Conservation (phyloP, 2,888 invertebrate species). For the Nomada ferruginata region DNA sequence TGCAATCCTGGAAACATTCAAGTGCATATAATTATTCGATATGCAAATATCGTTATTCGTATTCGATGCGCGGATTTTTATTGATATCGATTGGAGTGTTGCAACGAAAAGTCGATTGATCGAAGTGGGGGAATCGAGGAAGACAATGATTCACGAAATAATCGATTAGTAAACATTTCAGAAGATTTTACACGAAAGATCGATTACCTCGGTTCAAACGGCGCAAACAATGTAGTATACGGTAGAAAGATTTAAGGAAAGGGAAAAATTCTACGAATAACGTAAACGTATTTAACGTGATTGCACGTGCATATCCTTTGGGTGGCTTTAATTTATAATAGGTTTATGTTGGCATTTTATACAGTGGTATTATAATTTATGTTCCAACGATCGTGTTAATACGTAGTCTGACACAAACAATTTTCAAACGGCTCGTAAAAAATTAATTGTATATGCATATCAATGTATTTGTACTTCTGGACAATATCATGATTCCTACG, state of each 20-base stretch:
- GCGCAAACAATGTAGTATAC: neutral
- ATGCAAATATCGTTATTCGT: no score
- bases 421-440: neutral
- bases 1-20: neutral
- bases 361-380: neutral
- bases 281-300: neutral
- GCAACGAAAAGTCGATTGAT: slow-evolving; percentile 12
- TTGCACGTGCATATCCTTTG: neutral
- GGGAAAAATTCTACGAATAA: neutral
- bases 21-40: neutral
- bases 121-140: slow-evolving; percentile 54
- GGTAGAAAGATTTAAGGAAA: neutral
- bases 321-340: neutral
- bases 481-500: slow-evolving; percentile 58
- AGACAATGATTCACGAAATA: slow-evolving; percentile 71
- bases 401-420: neutral
- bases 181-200: neutral
- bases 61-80: slow-evolving; percentile 8
- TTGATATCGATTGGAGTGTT: slow-evolving; percentile 1
- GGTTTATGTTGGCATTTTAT: neutral
- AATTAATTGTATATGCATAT: slow-evolving; percentile 20
- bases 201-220: neutral
- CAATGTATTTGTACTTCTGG: slow-evolving; percentile 19
- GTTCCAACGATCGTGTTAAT: slow-evolving; percentile 16
- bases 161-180: neutral